Conservation (phyloP, 2,888 invertebrate genomes). For the Epirrhoe tristata region DNA sequence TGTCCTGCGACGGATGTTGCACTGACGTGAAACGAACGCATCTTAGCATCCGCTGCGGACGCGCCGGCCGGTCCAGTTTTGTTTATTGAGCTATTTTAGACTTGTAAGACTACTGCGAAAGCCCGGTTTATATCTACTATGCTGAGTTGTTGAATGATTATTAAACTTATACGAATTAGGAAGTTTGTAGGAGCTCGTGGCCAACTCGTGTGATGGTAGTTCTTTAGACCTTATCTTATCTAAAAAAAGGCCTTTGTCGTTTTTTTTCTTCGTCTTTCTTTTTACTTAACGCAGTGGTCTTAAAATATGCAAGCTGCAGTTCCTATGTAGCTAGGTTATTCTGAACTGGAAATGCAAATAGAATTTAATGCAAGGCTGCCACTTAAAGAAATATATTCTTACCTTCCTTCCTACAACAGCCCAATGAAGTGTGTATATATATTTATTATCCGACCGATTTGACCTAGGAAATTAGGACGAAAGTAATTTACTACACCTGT, state of each 20-base stretch:
- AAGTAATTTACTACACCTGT: slow-evolving; percentile 7
- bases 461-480: slow-evolving; percentile 5
- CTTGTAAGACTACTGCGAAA: slow-evolving; percentile 40
- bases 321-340: background rate
- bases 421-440: background rate
- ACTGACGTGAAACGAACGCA: slow-evolving; percentile 56
- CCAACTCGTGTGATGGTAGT: too few relatives aligned
- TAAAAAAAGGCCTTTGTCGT: too few relatives aligned
- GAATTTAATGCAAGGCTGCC: background rate
- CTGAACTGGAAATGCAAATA: background rate
- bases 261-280: too few relatives aligned
- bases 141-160: background rate
- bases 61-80: slow-evolving; percentile 55
- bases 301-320: too few relatives aligned
- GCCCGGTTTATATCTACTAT: background rate
- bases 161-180: too few relatives aligned
- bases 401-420: background rate
- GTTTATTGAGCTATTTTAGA: slow-evolving; percentile 74
- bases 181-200: background rate
- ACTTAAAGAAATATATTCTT: background rate
- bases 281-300: too few relatives aligned
- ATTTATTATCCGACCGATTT: background rate
- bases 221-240: too few relatives aligned
- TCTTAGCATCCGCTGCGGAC: slow-evolving; percentile 61
- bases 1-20: slow-evolving; percentile 57